These are phyloP conservation scores for Sitophilus oryzae DNA, from an alignment of 1,140 invertebrate genomes.

Conservation along the genomic window DNA sequence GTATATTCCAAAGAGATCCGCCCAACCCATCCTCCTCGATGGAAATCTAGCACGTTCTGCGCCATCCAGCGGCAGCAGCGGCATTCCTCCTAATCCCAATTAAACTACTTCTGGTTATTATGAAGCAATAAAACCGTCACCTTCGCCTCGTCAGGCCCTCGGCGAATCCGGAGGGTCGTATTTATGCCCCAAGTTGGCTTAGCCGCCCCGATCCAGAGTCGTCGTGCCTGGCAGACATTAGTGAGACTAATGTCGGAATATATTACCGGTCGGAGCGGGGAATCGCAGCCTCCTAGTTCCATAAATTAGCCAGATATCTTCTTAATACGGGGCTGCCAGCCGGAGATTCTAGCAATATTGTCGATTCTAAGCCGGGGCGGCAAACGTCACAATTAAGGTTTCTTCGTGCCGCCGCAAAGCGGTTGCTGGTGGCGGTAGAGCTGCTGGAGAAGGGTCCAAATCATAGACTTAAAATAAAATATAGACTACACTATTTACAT, in stretches of 20 bases:
- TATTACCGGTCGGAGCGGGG: constrained; percentile 37
- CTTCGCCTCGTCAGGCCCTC: constrained; percentile 24
- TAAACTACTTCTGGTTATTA: constrained; percentile 24
- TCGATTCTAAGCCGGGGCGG: constrained; percentile 32
- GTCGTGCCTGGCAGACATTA: constrained; percentile 42
- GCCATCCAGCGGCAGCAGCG: no score
- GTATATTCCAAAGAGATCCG: not conserved
- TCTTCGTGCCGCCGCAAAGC: constrained; percentile 16
- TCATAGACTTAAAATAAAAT: no score
- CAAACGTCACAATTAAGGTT: constrained; percentile 24
- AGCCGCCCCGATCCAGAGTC: constrained; percentile 32
- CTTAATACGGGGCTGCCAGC: constrained; percentile 43
- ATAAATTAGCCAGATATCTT: constrained; percentile 44
- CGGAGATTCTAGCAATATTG: constrained; percentile 37
- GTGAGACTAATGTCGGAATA: constrained; percentile 43
- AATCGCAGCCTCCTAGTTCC: constrained; percentile 34
- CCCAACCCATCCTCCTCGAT: not conserved
- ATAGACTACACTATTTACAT: no score
- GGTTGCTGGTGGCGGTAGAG: constrained; percentile 9
- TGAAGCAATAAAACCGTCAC: constrained; percentile 26
- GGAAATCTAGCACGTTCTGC: not conserved
- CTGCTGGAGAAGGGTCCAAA: no score
- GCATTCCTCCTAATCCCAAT: constrained; percentile 12
- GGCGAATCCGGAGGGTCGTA: constrained; percentile 25
- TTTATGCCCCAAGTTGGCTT: constrained; percentile 26